Evolutionary conservation across 37 sponge, comb jelly and placozoan species (phyloP).

Genomic region (Lycopodina hypogea): DNA sequence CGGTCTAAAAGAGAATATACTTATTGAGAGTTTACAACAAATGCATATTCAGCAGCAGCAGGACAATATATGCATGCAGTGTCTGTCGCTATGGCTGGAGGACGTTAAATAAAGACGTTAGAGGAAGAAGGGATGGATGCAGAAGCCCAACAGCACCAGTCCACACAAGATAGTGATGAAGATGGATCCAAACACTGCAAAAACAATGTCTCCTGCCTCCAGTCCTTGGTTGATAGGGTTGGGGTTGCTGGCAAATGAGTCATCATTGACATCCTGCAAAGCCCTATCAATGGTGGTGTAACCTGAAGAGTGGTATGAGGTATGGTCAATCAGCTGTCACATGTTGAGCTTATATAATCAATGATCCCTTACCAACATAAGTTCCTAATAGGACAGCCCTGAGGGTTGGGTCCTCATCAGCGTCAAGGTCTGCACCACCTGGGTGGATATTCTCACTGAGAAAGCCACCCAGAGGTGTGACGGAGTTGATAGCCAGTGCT

Average conservation of each 20-base stretch:
- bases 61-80: too few species aligned
- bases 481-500: conserved; percentile 1
- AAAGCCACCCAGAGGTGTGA: background rate
- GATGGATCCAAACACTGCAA: conserved; percentile 62
- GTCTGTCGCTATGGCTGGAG: too few species aligned
- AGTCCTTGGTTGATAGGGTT: conserved; percentile 64
- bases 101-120: too few species aligned
- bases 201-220: conserved; percentile 64
- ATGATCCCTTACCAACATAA: conserved; percentile 2
- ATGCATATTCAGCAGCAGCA: too few species aligned
- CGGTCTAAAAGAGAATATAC: too few species aligned
- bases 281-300: background rate
- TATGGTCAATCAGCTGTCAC: too few species aligned
- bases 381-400: conserved; percentile 10
- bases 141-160: conserved; percentile 52
- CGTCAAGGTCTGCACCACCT: background rate
- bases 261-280: background rate
- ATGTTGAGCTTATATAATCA: background rate
- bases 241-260: conserved; percentile 52
- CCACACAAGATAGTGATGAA: conserved; percentile 26
- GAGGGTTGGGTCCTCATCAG: conserved; percentile 10
- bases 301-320: background rate
- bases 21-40: too few species aligned
- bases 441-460: conserved; percentile 10
- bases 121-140: conserved; percentile 68